phyloP scores from a whole-genome alignment of 2,888 invertebrate species.

The Machimus atricapillus region DNA sequence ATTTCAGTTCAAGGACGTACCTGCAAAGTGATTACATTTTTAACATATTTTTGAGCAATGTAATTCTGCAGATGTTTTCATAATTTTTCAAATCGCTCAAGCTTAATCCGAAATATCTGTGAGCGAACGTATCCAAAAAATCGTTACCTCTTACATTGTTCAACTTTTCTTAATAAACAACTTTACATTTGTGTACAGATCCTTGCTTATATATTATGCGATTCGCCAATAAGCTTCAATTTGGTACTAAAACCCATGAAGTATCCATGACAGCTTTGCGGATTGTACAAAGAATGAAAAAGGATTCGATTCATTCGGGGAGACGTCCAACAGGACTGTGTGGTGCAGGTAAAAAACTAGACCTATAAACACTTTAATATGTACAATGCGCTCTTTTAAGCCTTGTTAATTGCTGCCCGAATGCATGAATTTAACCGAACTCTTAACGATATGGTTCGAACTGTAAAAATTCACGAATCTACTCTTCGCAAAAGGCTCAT shows the following conservation, averaged over 20 bases:
- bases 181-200: slow-evolving; percentile 67
- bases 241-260: slow-evolving; percentile 91
- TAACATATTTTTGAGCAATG: no score
- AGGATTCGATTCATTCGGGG: slow-evolving; percentile 96
- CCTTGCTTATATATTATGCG: slow-evolving; percentile 95
- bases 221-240: slow-evolving; percentile 91
- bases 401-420: slow-evolving; percentile 91
- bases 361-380: not conserved
- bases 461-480: slow-evolving; percentile 94
- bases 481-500: slow-evolving; percentile 88
- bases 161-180: not conserved
- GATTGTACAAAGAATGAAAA: slow-evolving; percentile 95
- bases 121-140: no score
- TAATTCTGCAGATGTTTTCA: no score
- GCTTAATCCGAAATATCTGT: no score
- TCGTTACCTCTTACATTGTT: no score
- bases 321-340: slow-evolving; percentile 96
- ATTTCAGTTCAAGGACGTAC: no score
- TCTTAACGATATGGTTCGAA: slow-evolving; percentile 86
- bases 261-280: slow-evolving; percentile 94
- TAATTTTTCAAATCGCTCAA: no score
- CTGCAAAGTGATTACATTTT: no score
- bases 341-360: slow-evolving; percentile 80
- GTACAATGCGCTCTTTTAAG: slow-evolving; percentile 62
- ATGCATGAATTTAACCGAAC: slow-evolving; percentile 91